These are phyloP conservation scores for Platygyra sinensis DNA, from an alignment of 64 coral and sea anemone genomes.

Conservation along the genomic window DNA sequence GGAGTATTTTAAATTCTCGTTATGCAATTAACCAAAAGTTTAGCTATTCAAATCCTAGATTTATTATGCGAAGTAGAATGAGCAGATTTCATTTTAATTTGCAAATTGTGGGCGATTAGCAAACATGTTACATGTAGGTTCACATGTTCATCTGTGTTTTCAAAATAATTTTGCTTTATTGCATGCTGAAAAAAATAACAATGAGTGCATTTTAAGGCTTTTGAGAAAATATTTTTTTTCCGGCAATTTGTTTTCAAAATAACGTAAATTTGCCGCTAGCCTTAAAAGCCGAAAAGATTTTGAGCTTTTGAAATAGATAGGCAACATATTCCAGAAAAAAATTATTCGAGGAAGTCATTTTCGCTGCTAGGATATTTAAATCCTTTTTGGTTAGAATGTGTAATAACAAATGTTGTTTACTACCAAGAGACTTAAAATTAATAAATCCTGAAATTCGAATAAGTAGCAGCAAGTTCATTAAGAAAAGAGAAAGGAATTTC, in stretches of 20 bases:
- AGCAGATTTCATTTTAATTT: slow-evolving; percentile 36
- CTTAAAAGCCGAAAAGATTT: neutral
- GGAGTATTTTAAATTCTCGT: slow-evolving; percentile 22
- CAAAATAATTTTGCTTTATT: neutral
- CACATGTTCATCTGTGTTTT: neutral
- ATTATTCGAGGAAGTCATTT: neutral
- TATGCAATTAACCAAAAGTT: slow-evolving; percentile 31
- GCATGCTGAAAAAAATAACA: neutral
- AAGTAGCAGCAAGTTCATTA: slow-evolving; percentile 39
- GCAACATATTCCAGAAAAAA: neutral
- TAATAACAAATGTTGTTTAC: slow-evolving; percentile 34
- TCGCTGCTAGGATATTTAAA: neutral
- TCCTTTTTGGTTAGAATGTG: slow-evolving; percentile 33
- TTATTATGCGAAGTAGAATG: neutral
- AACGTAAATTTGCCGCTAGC: neutral
- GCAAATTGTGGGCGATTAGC: slow-evolving; percentile 2
- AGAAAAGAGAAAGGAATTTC: slow-evolving; percentile 38
- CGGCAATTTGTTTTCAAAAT: neutral
- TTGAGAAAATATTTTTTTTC: neutral
- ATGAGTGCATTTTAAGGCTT: neutral
- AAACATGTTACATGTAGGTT: neutral
- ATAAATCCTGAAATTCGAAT: slow-evolving; percentile 37
- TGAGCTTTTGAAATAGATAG: neutral
- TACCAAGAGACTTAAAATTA: slow-evolving; percentile 26
- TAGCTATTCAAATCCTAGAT: slow-evolving; percentile 7